These are phyloP conservation scores for Takifugu flavidus DNA, from an alignment of 2,113 vertebrate genomes.

Conservation along the genomic window DNA sequence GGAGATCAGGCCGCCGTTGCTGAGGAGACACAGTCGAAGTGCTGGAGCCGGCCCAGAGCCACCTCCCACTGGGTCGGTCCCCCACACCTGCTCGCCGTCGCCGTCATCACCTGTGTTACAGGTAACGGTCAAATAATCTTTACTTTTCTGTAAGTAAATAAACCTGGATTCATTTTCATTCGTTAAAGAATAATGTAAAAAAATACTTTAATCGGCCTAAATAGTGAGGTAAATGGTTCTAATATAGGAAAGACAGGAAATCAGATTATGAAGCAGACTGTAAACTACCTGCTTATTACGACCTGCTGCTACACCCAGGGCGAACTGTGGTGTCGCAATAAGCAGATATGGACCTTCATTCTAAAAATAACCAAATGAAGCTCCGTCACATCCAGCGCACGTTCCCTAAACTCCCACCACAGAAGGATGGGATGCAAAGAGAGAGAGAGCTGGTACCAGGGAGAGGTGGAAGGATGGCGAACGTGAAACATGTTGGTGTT, in stretches of 20 bases:
- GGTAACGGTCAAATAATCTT: too few species aligned
- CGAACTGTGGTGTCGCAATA: slow-evolving; percentile 59
- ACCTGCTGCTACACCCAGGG: slow-evolving; percentile 56
- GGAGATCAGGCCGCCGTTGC: too few species aligned
- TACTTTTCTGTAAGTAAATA: too few species aligned
- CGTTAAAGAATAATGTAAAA: too few species aligned
- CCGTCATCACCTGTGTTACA: too few species aligned
- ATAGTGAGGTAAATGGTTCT: slow-evolving; percentile 60
- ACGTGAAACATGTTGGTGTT: slow-evolving; percentile 37
- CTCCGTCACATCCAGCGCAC: slow-evolving; percentile 56
- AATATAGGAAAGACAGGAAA: slow-evolving; percentile 64
- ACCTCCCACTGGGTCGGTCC: too few species aligned
- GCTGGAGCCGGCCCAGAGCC: too few species aligned
- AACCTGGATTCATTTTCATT: too few species aligned
- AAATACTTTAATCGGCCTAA: slow-evolving; percentile 42
- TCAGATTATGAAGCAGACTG: slow-evolving; percentile 61
- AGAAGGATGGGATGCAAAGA: slow-evolving; percentile 71
- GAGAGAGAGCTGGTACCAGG: slow-evolving; percentile 19
- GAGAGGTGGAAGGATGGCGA: slow-evolving; percentile 22
- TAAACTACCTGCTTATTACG: slow-evolving; percentile 54
- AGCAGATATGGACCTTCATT: slow-evolving; percentile 62
- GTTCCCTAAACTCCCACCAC: slow-evolving; percentile 12
- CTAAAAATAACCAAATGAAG: slow-evolving; percentile 69
- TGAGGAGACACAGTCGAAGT: too few species aligned
- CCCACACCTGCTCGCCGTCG: too few species aligned